Base-by-base conservation (phyloP, 2,797 vertebrate species). In the Danio jaintianensis region DNA sequence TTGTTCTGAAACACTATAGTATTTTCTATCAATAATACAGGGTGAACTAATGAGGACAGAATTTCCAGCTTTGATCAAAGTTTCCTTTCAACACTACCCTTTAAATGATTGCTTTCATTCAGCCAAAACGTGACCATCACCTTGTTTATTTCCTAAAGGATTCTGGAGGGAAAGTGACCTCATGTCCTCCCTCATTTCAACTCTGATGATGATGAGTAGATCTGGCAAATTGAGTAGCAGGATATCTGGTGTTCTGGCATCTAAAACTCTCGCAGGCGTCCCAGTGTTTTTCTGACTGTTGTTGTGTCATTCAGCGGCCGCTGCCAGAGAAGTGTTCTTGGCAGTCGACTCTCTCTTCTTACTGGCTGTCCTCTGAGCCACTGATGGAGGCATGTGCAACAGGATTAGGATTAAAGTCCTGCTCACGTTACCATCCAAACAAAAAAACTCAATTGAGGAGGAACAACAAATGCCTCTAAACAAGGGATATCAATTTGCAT, bases 401-500 rank as follows among this genome's bases (percentile, higher is more conserved):
- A 56, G 87, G 90, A 89, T 93, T 91, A 92, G 87, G 88, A 90
- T 88, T 91, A 89, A 86, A 85, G 77, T 83, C 63, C 78, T 0
- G 18, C 82, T 90, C 86, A 89, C 64, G 55, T 91, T 89, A 88
- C n/a, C 48, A 78, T 85, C 62, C 4, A 48, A 58, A 68, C 67
- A 83, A 64, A 18, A 50, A 71, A n/a, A 50, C 20, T 47, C 15
- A 15, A 40, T 50, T 47, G 63, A 52, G 79, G 70, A 48, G 78
- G 42, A 53, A 18, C 43, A 53, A 18, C 43, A 61, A 71, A 53
- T 20, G 48, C 56, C 6, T 29, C 29, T 29, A 29, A 29, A 29
- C 29, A 29, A 29, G 29, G 29, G 3, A 29, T 29, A 29, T 29
- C 29, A 29, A 29, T 29, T 29, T 29, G 29, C 29, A 29, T 29